Evolutionary conservation across 1,140 invertebrate species (phyloP), one percentile per base, ranked within the genome.

Genomic region (Drosophila repleta): DNA sequence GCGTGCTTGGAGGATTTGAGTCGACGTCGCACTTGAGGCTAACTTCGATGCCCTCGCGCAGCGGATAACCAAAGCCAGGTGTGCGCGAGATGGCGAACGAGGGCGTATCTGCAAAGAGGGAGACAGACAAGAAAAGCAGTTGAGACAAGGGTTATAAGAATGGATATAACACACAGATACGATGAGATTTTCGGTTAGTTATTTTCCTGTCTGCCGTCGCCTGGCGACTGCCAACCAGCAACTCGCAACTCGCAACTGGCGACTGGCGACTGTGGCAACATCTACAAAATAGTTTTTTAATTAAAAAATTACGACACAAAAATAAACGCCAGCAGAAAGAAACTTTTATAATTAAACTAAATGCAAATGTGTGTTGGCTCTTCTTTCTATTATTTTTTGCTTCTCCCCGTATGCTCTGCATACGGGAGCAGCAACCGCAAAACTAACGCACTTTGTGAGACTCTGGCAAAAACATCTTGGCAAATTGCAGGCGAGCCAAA

Each of bases 11-110:
- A 32, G 97, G 97, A 93, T 98, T 98, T 76, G 97, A 96, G 92
- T 98, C 96, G 63, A 98, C 96, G 85, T 97, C 96, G 91, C 97
- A 98, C 92, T 96, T 96, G 57, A 98, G 92, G 41, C 96, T 96
- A 72, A 97, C 96, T 29, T 96, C 94, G 92, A 96, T 96, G 41
- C 96, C 96, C 92, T 97, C 96, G 41, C 94, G 92, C 69, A 98
- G 94, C 10, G 96, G 95, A 91, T 96, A 96, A 18, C 97, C 97
- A 92, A 97, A 98, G 35, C 96, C 96, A 49, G 97, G 97, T 92
- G 96, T 95, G 70, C 97, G 94, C 45, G 96, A 97, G 90, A 98
- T 97, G 75, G 96, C 95, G 92, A 98, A 98, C 52, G 96, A 96
- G 51, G 97, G 97, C 37, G 96, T 96, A 92, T 98, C 97, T 98